A percentile compares a stretch with the other conserved stretches of the same genome.
phyloP scores from a whole-genome alignment of 2,113 vertebrate genomes.

The Psilopogon haemacephalus region DNA sequence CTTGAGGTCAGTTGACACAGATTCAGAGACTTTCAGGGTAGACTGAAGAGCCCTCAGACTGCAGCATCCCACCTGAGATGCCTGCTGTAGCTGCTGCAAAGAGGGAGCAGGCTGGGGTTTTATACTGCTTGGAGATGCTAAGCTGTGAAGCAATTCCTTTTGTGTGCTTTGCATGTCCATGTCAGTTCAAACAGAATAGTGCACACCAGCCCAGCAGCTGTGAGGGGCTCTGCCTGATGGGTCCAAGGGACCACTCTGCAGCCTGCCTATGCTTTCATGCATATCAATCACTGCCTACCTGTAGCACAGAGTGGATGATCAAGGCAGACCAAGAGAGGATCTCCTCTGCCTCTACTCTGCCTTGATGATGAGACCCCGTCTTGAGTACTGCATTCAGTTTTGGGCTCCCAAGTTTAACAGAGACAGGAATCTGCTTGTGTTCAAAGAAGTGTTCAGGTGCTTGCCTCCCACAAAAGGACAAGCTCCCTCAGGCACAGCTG shows the following conservation, averaged over 20 bases:
- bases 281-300: background rate
- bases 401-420: no score
- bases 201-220: background rate
- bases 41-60: background rate
- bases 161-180: background rate
- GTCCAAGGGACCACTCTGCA: background rate
- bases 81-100: rapidly evolving
- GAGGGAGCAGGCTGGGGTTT: background rate
- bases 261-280: background rate
- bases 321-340: no score
- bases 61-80: background rate
- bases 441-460: no score
- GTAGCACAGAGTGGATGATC: background rate
- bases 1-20: background rate
- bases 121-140: background rate
- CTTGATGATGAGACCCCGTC: no score
- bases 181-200: background rate
- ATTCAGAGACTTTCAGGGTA: background rate
- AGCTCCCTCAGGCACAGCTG: no score
- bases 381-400: no score
- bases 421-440: no score
- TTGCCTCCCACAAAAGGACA: no score
- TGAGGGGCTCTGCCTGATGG: rapidly evolving
- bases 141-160: background rate
- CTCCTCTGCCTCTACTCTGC: no score